Base-by-base conservation (phyloP, 2,888 invertebrate genomes). In the Drosophila conformis region DNA sequence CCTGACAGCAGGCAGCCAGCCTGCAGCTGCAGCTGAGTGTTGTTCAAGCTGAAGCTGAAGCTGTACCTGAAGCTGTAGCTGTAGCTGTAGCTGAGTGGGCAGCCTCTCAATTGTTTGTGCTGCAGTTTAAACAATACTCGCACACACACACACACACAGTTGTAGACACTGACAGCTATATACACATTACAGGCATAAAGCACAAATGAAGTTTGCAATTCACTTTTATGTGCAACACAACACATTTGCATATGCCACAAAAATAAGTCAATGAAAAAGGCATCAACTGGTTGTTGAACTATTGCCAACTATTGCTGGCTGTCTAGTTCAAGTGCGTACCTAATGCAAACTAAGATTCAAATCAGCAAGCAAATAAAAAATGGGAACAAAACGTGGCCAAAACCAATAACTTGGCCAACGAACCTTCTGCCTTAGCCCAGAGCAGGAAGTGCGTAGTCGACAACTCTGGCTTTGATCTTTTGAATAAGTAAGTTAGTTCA, bases 221-320 rank as follows among this genome's bases (percentile, higher is more conserved):
- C 84, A 84, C 84, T 84, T 84, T 84, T 87, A 87, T 87, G 83
- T 80, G 64, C 77, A 54, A 69, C 48, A 63, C 69, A 72, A 65
- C 65, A 62, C 67, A 81, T 78, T 82, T 69, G 69, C 73, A 78
- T 70, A 53, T 48, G 49, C 56, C 49, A 33, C 31, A 48, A 63
- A 57, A 66, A 73, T 27, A 62, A 68, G 52, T 65, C 66, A 59
- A 69, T 69, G 59, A 53, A 68, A 80, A 87, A 80, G 71, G 82
- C 86, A 85, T 90, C 89, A 90, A 80, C 73, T 86, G 85, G 85
- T 90, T 90, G 85, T 86, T 86, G 90, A 86, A 86, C 85, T 66
- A 57, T 33, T 33, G 33, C 33, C 15, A 27, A 27, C 56, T 13
- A 40, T 4, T 42, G 21, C 21, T 42, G 11, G 46, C 49, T 25